Evolutionary conservation across 2,797 vertebrate species (phyloP).

Genomic region (Staurois parvus): DNA sequence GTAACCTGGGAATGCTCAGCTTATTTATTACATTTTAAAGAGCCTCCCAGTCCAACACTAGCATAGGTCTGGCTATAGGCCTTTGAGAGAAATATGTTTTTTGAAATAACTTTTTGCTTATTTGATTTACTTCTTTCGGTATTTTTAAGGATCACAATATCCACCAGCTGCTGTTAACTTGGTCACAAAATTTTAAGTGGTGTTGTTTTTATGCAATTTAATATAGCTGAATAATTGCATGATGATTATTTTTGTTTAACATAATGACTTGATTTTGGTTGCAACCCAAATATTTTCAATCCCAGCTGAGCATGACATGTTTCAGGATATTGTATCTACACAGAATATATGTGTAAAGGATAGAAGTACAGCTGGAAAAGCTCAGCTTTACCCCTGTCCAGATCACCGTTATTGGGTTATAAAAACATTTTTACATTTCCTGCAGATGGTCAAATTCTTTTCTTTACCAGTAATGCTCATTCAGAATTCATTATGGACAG

Average conservation of each 20-base stretch:
- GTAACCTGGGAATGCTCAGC: slow-evolving; percentile 36
- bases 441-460: slow-evolving; percentile 80
- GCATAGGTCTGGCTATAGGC: slow-evolving; percentile 22
- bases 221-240: slow-evolving; percentile 67
- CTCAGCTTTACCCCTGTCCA: slow-evolving; percentile 73
- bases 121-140: slow-evolving; percentile 8
- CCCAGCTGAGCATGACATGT: slow-evolving; percentile 70
- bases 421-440: slow-evolving; percentile 82
- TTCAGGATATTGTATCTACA: slow-evolving; percentile 66
- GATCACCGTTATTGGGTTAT: slow-evolving; percentile 76
- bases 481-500: slow-evolving; percentile 80
- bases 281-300: slow-evolving; percentile 63
- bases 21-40: slow-evolving; percentile 47
- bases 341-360: slow-evolving; percentile 67
- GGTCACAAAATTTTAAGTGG: slow-evolving; percentile 16
- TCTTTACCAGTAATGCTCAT: slow-evolving; percentile 78
- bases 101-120: slow-evolving; percentile 12
- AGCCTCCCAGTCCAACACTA: slow-evolving; percentile 15
- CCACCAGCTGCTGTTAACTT: slow-evolving; percentile 41
- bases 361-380: slow-evolving; percentile 79
- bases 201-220: slow-evolving; percentile 32
- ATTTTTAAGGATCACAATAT: slow-evolving; percentile 21
- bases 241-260: slow-evolving; percentile 75
- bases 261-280: slow-evolving; percentile 68
- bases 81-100: slow-evolving; percentile 19